Conservation (phyloP, 2,113 vertebrate genomes). For the Platichthys stellatus region DNA sequence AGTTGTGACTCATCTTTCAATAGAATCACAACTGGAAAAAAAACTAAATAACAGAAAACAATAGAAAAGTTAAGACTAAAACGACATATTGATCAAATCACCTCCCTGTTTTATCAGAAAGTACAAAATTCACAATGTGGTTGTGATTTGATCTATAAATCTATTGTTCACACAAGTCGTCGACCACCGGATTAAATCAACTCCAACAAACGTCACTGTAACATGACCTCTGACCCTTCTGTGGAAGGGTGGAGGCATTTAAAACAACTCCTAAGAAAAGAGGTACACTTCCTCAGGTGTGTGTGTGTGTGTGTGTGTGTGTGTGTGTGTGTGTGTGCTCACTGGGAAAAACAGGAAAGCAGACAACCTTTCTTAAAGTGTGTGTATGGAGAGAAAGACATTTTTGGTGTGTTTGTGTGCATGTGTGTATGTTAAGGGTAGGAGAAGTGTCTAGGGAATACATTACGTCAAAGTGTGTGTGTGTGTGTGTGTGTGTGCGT, state of each 20-base stretch:
- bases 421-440: too few species aligned
- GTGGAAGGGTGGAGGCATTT: conserved; percentile 71
- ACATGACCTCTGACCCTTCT: conserved; percentile 12
- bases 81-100: too few species aligned
- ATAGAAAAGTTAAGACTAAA: background rate
- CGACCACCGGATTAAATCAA: background rate
- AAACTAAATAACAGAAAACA: background rate
- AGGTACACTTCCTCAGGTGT: conserved; percentile 17
- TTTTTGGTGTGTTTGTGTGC: background rate
- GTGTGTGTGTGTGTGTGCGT: conserved; percentile 14
- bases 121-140: background rate
- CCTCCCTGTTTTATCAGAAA: background rate
- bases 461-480: too few species aligned
- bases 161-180: background rate
- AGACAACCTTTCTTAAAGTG: background rate
- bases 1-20: background rate
- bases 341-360: conserved; percentile 20
- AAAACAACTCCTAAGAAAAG: conserved; percentile 44
- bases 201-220: background rate
- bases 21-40: background rate
- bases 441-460: too few species aligned
- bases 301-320: conserved; percentile 31
- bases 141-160: background rate
- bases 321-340: conserved; percentile 20
- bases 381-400: background rate